Conservation (phyloP, 2,113 vertebrate species). For the Neolamprologus longior region DNA sequence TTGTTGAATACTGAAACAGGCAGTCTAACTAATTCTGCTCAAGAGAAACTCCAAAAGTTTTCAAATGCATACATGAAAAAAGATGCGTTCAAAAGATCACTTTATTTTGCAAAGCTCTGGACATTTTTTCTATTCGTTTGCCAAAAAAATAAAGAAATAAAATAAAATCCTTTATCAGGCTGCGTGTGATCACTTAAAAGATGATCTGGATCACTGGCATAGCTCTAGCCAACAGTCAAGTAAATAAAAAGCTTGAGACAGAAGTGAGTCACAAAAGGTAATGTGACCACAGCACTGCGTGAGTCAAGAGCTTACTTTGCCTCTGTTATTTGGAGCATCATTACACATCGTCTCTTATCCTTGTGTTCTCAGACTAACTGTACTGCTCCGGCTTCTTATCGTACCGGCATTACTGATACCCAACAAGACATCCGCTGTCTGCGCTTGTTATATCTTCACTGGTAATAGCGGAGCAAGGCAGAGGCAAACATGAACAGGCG, state of each 20-base stretch:
- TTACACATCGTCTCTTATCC: neutral
- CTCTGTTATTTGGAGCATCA: constrained; percentile 15
- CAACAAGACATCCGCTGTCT: constrained; percentile 17
- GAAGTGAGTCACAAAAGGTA: neutral
- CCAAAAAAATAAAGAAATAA: neutral
- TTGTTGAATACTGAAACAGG: neutral
- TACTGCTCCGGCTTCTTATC: constrained; percentile 9
- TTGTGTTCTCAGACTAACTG: neutral
- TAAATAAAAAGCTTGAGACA: neutral
- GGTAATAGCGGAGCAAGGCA: neutral
- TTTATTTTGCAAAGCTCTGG: neutral
- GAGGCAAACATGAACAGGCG: neutral
- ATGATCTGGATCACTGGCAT: neutral
- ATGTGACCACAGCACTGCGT: neutral
- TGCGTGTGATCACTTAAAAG: neutral
- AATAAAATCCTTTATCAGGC: neutral
- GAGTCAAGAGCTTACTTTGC: constrained; percentile 2
- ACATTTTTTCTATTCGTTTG: neutral
- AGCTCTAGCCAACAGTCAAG: neutral
- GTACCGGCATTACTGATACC: constrained; percentile 1
- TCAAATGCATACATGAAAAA: neutral
- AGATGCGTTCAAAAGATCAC: neutral
- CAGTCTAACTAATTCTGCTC: neutral
- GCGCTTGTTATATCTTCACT: neutral
- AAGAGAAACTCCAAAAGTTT: neutral